Evolutionary conservation across 2,888 invertebrate species (phyloP).

Genomic region (Ligdia adustata): DNA sequence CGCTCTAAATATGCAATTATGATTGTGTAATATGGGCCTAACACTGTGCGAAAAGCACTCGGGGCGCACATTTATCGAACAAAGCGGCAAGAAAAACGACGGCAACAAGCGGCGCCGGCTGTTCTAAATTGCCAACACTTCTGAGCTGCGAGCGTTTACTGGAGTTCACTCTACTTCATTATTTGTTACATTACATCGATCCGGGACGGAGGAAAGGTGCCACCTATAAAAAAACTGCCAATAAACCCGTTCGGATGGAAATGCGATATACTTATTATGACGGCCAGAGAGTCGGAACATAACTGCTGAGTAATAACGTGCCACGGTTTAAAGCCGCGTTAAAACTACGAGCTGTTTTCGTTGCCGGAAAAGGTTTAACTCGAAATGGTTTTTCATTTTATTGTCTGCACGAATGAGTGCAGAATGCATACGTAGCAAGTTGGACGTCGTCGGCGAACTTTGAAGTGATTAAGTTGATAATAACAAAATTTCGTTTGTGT

Average conservation of each 20-base stretch:
- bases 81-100: slow-evolving; percentile 73
- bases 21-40: slow-evolving; percentile 59
- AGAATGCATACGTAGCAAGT: background rate
- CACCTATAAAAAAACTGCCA: slow-evolving; percentile 37
- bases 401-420: slow-evolving; percentile 1
- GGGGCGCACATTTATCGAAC: slow-evolving; percentile 71
- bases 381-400: slow-evolving; percentile 4
- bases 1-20: slow-evolving; percentile 47
- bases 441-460: background rate
- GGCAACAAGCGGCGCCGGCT: slow-evolving; percentile 72
- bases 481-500: slow-evolving; percentile 50
- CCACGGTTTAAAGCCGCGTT: slow-evolving; percentile 7
- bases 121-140: slow-evolving; percentile 75
- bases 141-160: slow-evolving; percentile 63
- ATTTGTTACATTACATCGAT: slow-evolving; percentile 69
- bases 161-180: slow-evolving; percentile 70
- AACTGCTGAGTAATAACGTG: slow-evolving; percentile 11
- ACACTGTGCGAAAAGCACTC: slow-evolving; percentile 63
- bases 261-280: slow-evolving; percentile 34
- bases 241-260: slow-evolving; percentile 33
- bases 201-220: slow-evolving; percentile 48
- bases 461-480: slow-evolving; percentile 30
- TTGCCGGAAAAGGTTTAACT: slow-evolving; percentile 1
- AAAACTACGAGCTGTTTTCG: slow-evolving; percentile 11
- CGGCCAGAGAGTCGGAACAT: slow-evolving; percentile 12